These are phyloP conservation scores for Eulemur albifrons DNA, from an alignment of 2,797 vertebrate genomes.

Conservation along the genomic window DNA sequence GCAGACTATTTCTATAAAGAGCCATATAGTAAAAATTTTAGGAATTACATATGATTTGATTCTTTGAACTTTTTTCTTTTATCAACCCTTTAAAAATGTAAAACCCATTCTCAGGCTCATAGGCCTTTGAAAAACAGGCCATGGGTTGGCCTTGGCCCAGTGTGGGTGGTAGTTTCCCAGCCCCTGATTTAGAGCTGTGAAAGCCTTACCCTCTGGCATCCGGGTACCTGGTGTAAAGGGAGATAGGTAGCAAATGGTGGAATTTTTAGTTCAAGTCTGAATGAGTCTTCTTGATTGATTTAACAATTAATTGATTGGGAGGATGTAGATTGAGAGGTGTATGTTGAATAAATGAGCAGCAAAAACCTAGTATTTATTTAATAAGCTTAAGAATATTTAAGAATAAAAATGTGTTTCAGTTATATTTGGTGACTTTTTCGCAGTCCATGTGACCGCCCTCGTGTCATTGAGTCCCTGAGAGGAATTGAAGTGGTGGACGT, in stretches of 20 bases:
- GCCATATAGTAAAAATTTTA: neutral
- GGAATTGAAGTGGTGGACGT: constrained; percentile 97
- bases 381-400: neutral
- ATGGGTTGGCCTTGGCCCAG: neutral
- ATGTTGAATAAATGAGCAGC: neutral
- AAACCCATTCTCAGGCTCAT: neutral
- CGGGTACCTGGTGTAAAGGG: neutral
- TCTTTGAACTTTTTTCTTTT: neutral
- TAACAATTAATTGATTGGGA: neutral
- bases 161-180: no score
- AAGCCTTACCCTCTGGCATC: neutral
- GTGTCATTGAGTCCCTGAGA: constrained; percentile 96
- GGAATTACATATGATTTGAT: neutral
- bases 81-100: neutral
- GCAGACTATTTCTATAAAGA: neutral
- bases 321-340: neutral
- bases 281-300: neutral
- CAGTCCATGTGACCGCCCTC: constrained; percentile 97
- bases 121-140: neutral
- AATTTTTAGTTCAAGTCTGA: neutral
- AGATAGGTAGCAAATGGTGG: neutral
- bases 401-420: neutral
- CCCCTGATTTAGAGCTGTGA: neutral
- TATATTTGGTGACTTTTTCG: constrained; percentile 34
- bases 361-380: neutral